phyloP scores from a whole-genome alignment of 2,888 invertebrate species.

The Harpalus rufipes region DNA sequence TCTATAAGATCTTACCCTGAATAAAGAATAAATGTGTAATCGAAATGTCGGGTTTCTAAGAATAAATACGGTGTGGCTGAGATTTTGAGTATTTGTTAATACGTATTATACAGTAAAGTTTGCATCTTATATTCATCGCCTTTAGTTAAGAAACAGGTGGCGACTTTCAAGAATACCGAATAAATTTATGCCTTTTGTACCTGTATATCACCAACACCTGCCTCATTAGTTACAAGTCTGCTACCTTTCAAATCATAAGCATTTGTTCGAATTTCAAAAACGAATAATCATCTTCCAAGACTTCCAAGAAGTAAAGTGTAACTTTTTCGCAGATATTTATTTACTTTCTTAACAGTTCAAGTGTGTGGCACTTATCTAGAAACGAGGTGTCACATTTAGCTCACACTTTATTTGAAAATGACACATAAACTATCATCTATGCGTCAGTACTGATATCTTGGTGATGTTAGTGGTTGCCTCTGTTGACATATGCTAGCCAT shows the following conservation, averaged over 20 bases:
- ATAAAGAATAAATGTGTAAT: no score
- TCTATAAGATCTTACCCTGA: no score
- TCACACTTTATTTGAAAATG: not conserved
- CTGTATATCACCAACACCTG: conserved; percentile 1
- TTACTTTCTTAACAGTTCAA: not conserved
- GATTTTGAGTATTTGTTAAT: no score
- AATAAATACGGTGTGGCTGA: no score
- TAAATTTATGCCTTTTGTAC: not conserved
- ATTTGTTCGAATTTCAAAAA: no score
- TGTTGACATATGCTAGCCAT: conserved; percentile 18
- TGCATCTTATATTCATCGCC: not conserved
- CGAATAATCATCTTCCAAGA: not conserved
- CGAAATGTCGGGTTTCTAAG: no score
- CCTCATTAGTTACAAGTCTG: not conserved
- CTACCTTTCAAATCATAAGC: not conserved
- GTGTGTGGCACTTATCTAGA: not conserved
- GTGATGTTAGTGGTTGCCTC: conserved; percentile 8
- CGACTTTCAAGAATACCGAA: not conserved
- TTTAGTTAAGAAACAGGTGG: not conserved
- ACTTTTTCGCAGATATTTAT: not conserved
- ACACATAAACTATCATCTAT: not conserved
- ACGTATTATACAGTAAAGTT: not conserved
- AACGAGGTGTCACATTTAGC: not conserved
- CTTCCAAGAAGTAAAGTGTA: not conserved
- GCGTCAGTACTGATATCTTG: not conserved